Base-by-base conservation (phyloP, 2,113 vertebrate species). In the Candoia aspera region DNA sequence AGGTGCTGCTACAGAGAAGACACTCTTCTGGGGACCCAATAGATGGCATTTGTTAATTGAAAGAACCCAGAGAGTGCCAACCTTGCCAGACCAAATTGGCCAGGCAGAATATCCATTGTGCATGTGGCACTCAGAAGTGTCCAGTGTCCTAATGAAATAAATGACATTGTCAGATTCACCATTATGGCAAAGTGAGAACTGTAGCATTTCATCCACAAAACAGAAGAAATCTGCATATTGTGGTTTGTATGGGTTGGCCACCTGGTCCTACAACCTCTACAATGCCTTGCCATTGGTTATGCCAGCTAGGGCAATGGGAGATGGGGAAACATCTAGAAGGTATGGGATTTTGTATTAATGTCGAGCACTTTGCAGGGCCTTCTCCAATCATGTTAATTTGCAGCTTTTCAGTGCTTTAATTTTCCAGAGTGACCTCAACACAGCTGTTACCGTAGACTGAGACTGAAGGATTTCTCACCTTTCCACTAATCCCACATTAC, bases 381-480 rank as follows among this genome's bases (percentile, higher is more conserved):
- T 91, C 85, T 91, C 54, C 87, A 87, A 5, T 29, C 64, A 9
- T 87, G n/a, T 92, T 87, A 83, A 85, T 54, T 60, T 29, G 23
- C 17, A 89, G 24, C 8, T 64, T 91, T 49, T 49, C 24, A 13
- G 0, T 42, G 46, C 6, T 17, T 73, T 53, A 33, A 64, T 12
- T 37, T 46, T 0, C 0, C 0, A 0, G 33, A n/a, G 11, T 33
- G 79, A 79, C 29, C 57, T 46, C 42, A 21, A n/a, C 46, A 60
- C 24, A 55, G n/a, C 42, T 88, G 55, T n/a, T 86, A 90, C n/a
- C 92, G 10, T 0, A 33, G 89, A 53, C 8, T 91, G 84, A 12
- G 17, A 90, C 53, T 92, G 93, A 92, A 87, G 54, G 64, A 17
- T 33, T 87, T 53, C 29, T 0, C 0, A 42, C 33, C 37, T 90